Conservation (phyloP, 2,888 invertebrate species). For the Leptinotarsa tumamoca region DNA sequence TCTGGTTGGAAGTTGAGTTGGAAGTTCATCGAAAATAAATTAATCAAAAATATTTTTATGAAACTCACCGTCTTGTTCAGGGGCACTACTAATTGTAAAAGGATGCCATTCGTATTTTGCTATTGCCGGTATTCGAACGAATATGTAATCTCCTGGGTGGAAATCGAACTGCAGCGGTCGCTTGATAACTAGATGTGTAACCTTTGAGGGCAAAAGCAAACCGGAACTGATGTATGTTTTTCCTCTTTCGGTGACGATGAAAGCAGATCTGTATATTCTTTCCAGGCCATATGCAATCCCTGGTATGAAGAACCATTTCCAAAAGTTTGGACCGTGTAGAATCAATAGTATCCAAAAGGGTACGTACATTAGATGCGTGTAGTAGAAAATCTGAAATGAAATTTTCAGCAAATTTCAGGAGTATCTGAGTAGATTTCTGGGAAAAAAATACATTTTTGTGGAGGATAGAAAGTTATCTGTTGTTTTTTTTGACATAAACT, state of each 20-base stretch:
- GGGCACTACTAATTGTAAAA: conserved; percentile 95
- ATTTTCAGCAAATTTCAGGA: background rate
- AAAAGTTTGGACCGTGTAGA: conserved; percentile 92
- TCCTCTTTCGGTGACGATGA: conserved; percentile 80
- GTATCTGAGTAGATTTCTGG: background rate
- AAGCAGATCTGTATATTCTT: conserved; percentile 73
- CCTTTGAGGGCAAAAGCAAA: conserved; percentile 86
- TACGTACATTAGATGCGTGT: conserved; percentile 90
- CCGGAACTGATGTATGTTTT: conserved; percentile 92
- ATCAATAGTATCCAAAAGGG: conserved; percentile 88
- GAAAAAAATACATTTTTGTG: background rate
- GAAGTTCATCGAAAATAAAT: no score
- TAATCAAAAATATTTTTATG: background rate
- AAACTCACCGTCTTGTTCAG: conserved; percentile 84
- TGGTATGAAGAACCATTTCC: conserved; percentile 93
- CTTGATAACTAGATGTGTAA: conserved; percentile 91
- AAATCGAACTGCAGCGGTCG: conserved; percentile 88
- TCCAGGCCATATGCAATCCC: conserved; percentile 84
- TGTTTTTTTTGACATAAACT: background rate
- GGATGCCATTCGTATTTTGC: conserved; percentile 97
- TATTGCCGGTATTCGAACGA: conserved; percentile 91
- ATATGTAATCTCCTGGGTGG: conserved; percentile 94
- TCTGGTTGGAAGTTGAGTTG: no score
- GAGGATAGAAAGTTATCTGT: no score
- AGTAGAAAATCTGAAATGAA: conserved; percentile 83